Percentiles rank a stretch among this genome's conserved stretches.
Evolutionary conservation across 2,888 invertebrate species (phyloP).

Genomic region (Heterodera filipjevi): DNA sequence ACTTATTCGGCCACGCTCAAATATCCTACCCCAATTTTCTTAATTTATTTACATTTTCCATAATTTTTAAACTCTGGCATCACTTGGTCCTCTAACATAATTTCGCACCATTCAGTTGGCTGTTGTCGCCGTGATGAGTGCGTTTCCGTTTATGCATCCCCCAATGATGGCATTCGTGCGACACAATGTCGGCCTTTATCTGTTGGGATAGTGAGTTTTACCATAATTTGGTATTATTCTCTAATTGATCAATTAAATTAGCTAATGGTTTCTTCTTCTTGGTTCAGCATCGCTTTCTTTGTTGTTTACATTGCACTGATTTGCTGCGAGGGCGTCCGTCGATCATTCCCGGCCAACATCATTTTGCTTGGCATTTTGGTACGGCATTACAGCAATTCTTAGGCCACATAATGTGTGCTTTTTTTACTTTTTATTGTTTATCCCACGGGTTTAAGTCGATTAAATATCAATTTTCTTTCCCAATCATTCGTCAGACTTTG

Average conservation of each 20-base stretch:
- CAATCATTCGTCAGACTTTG: slow-evolving; percentile 19
- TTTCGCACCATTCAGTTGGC: slow-evolving; percentile 46
- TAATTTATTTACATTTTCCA: no score
- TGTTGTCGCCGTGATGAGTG: slow-evolving; percentile 57
- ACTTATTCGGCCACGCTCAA: no score
- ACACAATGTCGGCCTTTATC: slow-evolving; percentile 40
- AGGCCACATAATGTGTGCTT: no score
- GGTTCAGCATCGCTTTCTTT: slow-evolving; percentile 65
- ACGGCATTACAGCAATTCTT: no score
- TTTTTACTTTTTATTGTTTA: no score
- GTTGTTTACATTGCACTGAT: slow-evolving; percentile 68
- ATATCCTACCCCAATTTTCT: no score
- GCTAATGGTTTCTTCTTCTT: not conserved
- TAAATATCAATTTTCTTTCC: not conserved
- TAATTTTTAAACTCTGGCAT: no score
- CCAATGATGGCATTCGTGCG: slow-evolving; percentile 24
- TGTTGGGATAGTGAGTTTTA: slow-evolving; percentile 47
- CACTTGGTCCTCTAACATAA: slow-evolving; percentile 4
- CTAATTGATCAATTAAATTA: not conserved
- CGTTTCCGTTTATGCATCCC: slow-evolving; percentile 54
- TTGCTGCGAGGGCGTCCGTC: slow-evolving; percentile 67
- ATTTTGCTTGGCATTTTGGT: slow-evolving; percentile 49
- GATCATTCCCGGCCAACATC: slow-evolving; percentile 68
- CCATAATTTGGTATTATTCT: not conserved
- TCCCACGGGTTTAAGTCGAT: no score